phyloP scores from a whole-genome alignment of 2,797 vertebrate genomes.

The Chromobotia macracanthus region DNA sequence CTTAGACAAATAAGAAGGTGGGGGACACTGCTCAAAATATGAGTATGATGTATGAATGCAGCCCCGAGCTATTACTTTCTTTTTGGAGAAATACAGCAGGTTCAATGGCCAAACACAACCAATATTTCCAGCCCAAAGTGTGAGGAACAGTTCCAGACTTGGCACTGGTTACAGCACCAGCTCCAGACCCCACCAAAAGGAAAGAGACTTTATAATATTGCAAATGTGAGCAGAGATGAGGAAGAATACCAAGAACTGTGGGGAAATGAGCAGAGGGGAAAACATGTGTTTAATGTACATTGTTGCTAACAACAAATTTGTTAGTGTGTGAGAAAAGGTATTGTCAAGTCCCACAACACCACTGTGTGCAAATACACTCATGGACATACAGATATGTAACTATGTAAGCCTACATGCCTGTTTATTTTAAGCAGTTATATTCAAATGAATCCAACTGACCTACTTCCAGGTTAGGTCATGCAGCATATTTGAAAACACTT shows the following conservation, averaged over 20 bases:
- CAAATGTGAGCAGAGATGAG: too few species aligned
- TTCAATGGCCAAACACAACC: too few species aligned
- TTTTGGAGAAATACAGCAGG: not conserved
- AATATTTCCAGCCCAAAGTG: too few species aligned
- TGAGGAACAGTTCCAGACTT: too few species aligned
- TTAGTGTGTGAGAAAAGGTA: not conserved
- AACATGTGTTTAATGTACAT: too few species aligned
- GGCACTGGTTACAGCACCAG: too few species aligned
- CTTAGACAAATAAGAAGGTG: not conserved
- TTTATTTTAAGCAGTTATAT: constrained; percentile 25
- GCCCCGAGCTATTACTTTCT: not conserved
- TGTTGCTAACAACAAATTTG: too few species aligned
- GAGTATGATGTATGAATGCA: not conserved
- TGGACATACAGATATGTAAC: not conserved
- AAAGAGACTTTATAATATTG: too few species aligned
- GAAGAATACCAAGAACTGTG: too few species aligned
- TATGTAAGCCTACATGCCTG: not conserved
- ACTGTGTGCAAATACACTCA: not conserved
- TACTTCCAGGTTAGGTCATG: constrained; percentile 11
- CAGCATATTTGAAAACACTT: too few species aligned
- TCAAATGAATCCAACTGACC: constrained; percentile 26
- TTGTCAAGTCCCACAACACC: constrained; percentile 6
- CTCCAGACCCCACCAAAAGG: too few species aligned
- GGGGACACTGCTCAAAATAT: not conserved
- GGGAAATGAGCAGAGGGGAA: too few species aligned